phyloP scores from a whole-genome alignment of 1,140 invertebrate genomes.

The Lepidurus arcticus region DNA sequence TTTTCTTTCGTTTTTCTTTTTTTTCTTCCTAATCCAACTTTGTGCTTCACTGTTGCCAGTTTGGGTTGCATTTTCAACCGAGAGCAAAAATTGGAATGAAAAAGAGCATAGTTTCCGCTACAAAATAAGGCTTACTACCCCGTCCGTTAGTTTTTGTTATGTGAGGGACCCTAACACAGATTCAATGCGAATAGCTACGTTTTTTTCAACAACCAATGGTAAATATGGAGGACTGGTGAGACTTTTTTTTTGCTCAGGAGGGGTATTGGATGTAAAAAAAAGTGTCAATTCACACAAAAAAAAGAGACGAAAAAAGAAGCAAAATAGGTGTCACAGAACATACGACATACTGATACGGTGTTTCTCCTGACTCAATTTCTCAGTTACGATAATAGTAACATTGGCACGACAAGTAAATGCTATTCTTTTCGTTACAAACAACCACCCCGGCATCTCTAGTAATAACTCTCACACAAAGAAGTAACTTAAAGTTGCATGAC shows the following conservation, averaged over 20 bases:
- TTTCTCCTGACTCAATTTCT: constrained; percentile 7
- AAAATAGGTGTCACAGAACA: neutral
- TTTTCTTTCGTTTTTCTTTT: constrained; percentile 26
- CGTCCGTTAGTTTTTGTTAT: neutral
- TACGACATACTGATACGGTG: constrained; percentile 9
- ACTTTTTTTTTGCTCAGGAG: neutral
- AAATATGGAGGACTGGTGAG: neutral
- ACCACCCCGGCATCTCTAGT: neutral
- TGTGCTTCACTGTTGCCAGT: constrained; percentile 26
- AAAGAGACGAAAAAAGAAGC: neutral
- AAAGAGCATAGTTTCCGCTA: constrained; percentile 8
- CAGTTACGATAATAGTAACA: neutral
- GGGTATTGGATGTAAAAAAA: neutral
- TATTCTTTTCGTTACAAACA: neutral
- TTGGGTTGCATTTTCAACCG: constrained; percentile 13
- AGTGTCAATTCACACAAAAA: neutral
- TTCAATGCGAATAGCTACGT: constrained; percentile 2
- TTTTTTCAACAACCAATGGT: constrained; percentile 4
- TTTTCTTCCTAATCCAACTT: constrained; percentile 25
- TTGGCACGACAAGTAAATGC: constrained; percentile 15
- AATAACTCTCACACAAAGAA: neutral
- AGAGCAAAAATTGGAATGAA: constrained; percentile 24
- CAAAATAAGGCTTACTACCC: neutral
- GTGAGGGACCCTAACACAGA: neutral
- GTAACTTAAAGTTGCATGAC: constrained; percentile 7